Evolutionary conservation across 2,113 vertebrate species (phyloP).

Genomic region (Pongo pygmaeus): DNA sequence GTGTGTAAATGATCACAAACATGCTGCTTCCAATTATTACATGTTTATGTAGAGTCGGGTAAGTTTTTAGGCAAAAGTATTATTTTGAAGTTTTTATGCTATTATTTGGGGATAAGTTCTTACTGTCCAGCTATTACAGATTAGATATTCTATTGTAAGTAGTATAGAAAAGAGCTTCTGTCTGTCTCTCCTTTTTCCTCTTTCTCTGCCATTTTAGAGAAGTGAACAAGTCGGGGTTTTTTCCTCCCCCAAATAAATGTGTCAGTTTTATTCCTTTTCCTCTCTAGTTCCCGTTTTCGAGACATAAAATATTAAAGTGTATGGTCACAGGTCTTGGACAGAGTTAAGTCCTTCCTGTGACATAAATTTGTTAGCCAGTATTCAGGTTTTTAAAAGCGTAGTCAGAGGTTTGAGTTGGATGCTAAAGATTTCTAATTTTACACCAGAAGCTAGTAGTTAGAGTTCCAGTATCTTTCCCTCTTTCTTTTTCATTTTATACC

Average conservation of each 20-base stretch:
- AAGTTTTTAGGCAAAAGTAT: conserved; percentile 19
- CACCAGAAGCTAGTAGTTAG: neutral
- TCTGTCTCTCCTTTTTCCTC: neutral
- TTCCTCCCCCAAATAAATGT: neutral
- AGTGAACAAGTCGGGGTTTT: neutral
- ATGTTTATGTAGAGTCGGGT: neutral
- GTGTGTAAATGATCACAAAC: neutral
- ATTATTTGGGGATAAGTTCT: conserved; percentile 23
- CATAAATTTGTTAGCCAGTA: conserved; percentile 45
- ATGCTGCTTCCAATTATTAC: neutral
- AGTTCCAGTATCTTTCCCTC: neutral
- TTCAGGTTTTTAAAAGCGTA: conserved; percentile 39
- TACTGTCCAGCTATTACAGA: neutral
- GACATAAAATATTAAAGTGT: conserved; percentile 11
- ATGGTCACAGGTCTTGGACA: conserved; percentile 11
- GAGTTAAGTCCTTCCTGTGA: conserved; percentile 38
- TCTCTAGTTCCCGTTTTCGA: conserved; percentile 19
- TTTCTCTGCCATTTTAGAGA: conserved; percentile 39
- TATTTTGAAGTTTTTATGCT: neutral
- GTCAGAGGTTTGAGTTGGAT: conserved; percentile 3
- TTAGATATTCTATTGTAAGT: neutral
- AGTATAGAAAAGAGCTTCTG: neutral
- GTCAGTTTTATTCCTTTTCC: conserved; percentile 28
- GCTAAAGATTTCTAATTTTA: conserved; percentile 51
- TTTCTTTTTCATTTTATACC: neutral